Evolutionary conservation across 2,888 invertebrate genomes (phyloP).

Genomic region (Odontomyia ornata): DNA sequence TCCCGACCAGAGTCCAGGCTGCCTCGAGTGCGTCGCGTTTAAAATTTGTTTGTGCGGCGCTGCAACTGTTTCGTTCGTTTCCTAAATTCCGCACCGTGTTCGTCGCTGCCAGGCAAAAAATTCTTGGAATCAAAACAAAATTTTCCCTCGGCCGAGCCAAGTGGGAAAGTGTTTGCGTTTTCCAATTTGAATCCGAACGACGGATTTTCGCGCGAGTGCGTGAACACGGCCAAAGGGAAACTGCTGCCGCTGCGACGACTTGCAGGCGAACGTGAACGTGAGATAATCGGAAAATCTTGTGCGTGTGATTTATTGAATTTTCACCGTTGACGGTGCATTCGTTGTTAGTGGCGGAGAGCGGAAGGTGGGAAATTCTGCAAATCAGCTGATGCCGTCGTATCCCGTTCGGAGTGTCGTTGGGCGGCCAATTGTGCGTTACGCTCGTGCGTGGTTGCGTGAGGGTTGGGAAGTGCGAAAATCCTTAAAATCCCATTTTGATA

Average conservation of each 20-base stretch:
- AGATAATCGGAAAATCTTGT: background rate
- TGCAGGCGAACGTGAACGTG: background rate
- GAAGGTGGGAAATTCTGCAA: background rate
- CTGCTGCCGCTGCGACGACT: background rate
- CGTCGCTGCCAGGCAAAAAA: too few relatives aligned
- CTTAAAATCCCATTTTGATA: too few relatives aligned
- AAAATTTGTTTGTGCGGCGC: too few relatives aligned
- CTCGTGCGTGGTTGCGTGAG: background rate
- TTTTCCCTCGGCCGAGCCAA: background rate
- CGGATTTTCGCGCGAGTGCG: conserved; percentile 13
- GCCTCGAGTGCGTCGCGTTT: too few relatives aligned
- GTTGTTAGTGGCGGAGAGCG: background rate
- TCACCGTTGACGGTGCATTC: background rate
- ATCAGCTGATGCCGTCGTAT: conserved; percentile 24
- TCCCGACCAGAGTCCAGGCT: background rate
- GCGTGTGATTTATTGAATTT: conserved; percentile 25
- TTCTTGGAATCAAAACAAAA: too few relatives aligned
- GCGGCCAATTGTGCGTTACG: background rate
- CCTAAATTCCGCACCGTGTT: too few relatives aligned
- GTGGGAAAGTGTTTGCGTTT: background rate
- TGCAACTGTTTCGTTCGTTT: too few relatives aligned
- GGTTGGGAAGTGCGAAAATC: too few relatives aligned
- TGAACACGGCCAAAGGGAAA: background rate
- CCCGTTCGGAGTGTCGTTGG: background rate
- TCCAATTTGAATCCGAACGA: background rate